phyloP scores from a whole-genome alignment of 1,140 invertebrate genomes.

The Sogatella furcifera region DNA sequence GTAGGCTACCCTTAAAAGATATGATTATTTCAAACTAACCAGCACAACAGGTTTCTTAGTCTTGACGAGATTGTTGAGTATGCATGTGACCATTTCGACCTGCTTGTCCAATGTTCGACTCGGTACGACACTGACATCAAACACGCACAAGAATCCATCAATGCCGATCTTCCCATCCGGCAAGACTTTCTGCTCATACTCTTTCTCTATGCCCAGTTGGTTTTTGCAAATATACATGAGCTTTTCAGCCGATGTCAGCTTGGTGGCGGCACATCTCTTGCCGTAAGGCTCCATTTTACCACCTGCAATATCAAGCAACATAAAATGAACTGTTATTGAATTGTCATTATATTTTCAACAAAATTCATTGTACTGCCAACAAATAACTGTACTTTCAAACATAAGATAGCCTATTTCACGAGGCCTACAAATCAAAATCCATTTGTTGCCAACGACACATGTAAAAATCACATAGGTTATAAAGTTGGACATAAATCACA shows the following conservation, averaged over 20 bases:
- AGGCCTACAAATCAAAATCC: too few species aligned
- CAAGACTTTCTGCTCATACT: constrained; percentile 88
- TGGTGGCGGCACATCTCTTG: constrained; percentile 83
- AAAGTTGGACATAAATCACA: too few species aligned
- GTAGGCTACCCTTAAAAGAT: too few species aligned
- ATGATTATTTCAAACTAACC: constrained; percentile 34
- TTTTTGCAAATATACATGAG: constrained; percentile 99
- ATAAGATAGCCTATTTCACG: too few species aligned
- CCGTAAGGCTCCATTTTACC: constrained; percentile 93
- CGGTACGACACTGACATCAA: constrained; percentile 88
- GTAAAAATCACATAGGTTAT: too few species aligned
- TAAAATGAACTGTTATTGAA: too few species aligned
- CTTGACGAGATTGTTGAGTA: constrained; percentile 75
- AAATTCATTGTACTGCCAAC: too few species aligned
- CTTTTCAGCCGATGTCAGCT: constrained; percentile 91
- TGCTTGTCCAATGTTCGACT: constrained; percentile 83
- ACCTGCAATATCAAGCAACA: constrained; percentile 37
- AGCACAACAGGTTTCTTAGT: constrained; percentile 92
- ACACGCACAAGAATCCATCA: constrained; percentile 92
- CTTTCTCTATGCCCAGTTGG: constrained; percentile 75
- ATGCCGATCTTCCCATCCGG: constrained; percentile 88
- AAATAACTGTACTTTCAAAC: too few species aligned
- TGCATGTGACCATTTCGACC: constrained; percentile 68
- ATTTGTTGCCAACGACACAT: too few species aligned
- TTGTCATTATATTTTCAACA: too few species aligned